These are phyloP conservation scores for Erethizon dorsatum DNA, from an alignment of 2,797 vertebrate species.

Conservation along the genomic window DNA sequence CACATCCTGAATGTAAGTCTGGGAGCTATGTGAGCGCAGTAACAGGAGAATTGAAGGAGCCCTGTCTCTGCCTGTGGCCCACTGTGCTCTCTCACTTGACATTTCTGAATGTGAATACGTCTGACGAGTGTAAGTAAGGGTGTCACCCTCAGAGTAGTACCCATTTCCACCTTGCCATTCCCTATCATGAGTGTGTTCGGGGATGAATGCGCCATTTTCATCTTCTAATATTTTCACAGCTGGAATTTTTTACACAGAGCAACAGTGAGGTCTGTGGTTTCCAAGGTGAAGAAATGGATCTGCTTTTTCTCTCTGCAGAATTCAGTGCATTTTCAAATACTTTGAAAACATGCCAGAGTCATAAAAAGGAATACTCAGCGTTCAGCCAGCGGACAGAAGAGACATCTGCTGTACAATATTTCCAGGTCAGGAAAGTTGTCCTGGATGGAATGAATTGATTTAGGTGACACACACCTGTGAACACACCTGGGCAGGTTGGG, in stretches of 20 bases:
- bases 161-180: conserved; percentile 46
- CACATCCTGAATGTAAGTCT: neutral
- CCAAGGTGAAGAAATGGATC: neutral
- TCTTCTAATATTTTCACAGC: conserved; percentile 46
- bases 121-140: conserved; percentile 51
- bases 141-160: neutral
- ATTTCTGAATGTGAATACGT: conserved; percentile 58
- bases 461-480: neutral
- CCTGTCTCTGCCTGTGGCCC: neutral
- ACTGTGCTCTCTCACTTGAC: neutral
- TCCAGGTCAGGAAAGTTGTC: conserved; percentile 86
- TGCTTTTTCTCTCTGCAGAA: conserved; percentile 85
- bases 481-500: neutral
- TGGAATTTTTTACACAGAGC: neutral
- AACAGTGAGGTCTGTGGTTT: conserved; percentile 15
- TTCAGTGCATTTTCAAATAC: conserved; percentile 87
- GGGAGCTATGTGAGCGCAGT: neutral
- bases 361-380: conserved; percentile 80
- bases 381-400: conserved; percentile 88
- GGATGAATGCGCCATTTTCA: neutral
- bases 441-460: neutral
- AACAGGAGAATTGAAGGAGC: neutral
- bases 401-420: conserved; percentile 86
- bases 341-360: conserved; percentile 81
- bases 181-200: neutral